These are phyloP conservation scores for Donacobius atricapilla DNA, from an alignment of 2,113 vertebrate genomes.

Conservation along the genomic window DNA sequence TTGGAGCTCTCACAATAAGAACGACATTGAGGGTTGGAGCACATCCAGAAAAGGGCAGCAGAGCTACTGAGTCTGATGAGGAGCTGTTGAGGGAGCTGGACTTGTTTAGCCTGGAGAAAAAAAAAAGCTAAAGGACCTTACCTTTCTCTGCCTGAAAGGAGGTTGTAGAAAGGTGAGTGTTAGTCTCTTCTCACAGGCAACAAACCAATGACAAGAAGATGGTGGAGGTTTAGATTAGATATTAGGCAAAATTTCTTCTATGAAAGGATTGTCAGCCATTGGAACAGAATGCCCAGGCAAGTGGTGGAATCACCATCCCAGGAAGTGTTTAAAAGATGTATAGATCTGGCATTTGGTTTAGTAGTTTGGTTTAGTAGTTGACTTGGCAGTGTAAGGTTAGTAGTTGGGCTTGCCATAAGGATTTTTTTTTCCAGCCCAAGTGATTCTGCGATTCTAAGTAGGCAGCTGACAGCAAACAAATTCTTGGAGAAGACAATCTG, in stretches of 20 bases:
- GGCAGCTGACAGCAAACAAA: neutral
- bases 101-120: neutral
- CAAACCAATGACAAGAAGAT: neutral
- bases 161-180: neutral
- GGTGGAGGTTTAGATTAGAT: neutral
- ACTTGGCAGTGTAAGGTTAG: neutral
- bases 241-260: neutral
- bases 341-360: neutral
- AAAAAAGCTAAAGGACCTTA: neutral
- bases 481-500: neutral
- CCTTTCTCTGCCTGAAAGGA: neutral
- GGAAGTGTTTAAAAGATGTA: neutral
- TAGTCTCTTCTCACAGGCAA: neutral
- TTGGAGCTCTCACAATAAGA: neutral
- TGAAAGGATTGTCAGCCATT: neutral
- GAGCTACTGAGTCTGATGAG: neutral
- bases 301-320: neutral
- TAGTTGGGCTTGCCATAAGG: neutral
- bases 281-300: neutral
- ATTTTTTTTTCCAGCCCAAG: neutral
- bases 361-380: neutral
- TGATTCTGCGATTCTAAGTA: neutral
- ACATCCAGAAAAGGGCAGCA: neutral
- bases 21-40: neutral
- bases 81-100: neutral